Conservation (phyloP, 2,797 vertebrate species). For the Rhinoraja longicauda region DNA sequence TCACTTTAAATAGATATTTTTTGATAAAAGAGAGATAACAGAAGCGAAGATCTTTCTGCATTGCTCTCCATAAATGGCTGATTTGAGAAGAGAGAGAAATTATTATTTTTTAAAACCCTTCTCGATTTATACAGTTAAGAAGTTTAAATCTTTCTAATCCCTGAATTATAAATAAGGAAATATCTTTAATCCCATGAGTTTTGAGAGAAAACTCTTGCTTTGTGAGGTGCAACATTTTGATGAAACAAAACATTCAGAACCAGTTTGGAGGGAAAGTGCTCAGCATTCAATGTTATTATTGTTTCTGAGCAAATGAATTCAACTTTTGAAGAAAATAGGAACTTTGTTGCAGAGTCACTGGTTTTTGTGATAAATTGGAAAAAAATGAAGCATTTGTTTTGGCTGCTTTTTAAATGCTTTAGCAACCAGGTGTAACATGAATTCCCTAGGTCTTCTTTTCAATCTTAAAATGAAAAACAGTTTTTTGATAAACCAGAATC, state of each 20-base stretch:
- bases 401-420: background rate
- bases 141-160: background rate
- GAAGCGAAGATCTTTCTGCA: background rate
- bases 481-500: background rate
- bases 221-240: background rate
- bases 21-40: background rate
- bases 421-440: background rate
- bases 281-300: slow-evolving; percentile 1
- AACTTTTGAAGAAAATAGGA: background rate
- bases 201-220: background rate
- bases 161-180: background rate
- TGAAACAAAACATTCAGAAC: background rate
- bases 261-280: background rate
- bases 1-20: background rate
- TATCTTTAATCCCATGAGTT: background rate
- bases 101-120: no score
- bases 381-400: background rate
- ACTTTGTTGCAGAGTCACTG: background rate
- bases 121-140: background rate
- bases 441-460: background rate
- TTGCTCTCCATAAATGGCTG: background rate
- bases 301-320: background rate
- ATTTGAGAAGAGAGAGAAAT: background rate
- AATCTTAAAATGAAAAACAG: slow-evolving; percentile 13
- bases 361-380: background rate